Conservation (phyloP, 2,797 vertebrate genomes). For the Periophthalmus magnuspinnatus region DNA sequence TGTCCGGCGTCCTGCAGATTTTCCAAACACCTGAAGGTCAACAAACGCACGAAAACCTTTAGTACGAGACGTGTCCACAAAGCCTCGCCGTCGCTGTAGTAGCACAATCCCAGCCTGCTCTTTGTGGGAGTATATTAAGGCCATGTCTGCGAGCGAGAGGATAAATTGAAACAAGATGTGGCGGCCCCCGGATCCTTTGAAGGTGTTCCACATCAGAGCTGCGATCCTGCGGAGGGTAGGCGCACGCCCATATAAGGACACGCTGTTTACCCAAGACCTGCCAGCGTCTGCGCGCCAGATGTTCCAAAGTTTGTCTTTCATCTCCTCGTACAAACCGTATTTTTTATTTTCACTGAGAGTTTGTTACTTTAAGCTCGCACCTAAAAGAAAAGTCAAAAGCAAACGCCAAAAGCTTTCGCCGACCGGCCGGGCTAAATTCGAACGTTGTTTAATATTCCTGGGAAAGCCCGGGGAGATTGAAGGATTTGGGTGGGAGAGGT, state of each 20-base stretch:
- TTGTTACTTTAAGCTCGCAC: slow-evolving; percentile 61
- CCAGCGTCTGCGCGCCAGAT: slow-evolving; percentile 79
- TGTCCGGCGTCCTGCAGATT: background rate
- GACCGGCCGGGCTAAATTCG: slow-evolving; percentile 57
- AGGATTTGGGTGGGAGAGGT: slow-evolving; percentile 49
- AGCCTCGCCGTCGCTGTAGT: slow-evolving; percentile 37
- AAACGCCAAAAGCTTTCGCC: slow-evolving; percentile 48
- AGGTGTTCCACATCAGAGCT: slow-evolving; percentile 81
- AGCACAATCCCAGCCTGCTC: slow-evolving; percentile 50
- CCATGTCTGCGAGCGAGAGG: slow-evolving; percentile 70
- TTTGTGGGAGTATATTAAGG: slow-evolving; percentile 70
- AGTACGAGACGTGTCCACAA: slow-evolving; percentile 43
- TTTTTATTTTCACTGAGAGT: slow-evolving; percentile 55
- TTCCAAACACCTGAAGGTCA: slow-evolving; percentile 43
- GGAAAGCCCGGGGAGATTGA: slow-evolving; percentile 59
- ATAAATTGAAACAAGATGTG: slow-evolving; percentile 82
- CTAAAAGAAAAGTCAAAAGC: slow-evolving; percentile 37
- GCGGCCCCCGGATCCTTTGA: slow-evolving; percentile 74
- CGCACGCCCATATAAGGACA: slow-evolving; percentile 78
- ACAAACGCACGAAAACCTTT: slow-evolving; percentile 20
- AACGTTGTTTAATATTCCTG: slow-evolving; percentile 71
- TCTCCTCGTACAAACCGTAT: slow-evolving; percentile 64
- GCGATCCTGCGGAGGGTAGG: slow-evolving; percentile 69
- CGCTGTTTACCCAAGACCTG: slow-evolving; percentile 82
- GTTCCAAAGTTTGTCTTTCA: slow-evolving; percentile 75